Evolutionary conservation across 1,140 invertebrate genomes (phyloP), one percentile per base, ranked within the genome.

Genomic region (Drosophila arawakana): DNA sequence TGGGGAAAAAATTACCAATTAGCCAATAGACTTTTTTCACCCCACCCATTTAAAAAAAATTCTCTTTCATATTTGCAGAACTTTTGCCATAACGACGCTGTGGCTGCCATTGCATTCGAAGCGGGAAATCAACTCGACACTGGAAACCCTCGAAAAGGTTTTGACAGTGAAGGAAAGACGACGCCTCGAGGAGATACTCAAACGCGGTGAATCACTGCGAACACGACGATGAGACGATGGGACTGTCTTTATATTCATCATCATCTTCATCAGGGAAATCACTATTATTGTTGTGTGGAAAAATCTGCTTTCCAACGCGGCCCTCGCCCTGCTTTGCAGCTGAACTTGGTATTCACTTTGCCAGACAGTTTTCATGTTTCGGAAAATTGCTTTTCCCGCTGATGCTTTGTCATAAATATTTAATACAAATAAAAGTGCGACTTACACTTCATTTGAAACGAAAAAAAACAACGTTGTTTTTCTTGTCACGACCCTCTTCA

Each of bases 151-250:
- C 57, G 91, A 91, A 43, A 82, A 81, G 76, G 81, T 92, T 35
- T 58, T 92, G 55, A 91, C 76, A 75, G 80, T 81, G 39, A 90
- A 90, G 78, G 91, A 92, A 80, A 81, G 91, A 43, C 76, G 91
- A 78, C 91, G 91, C 76, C 78, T 92, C 66, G 88, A 92, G 78
- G 80, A 92, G 76, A 91, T 92, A 81, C 91, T 92, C 76, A 88
- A 91, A 25, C 75, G 83, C 11, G 59, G 72, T 15, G 81, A 84
- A 57, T 77, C 77, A 34, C 66, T 55, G 67, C 77, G 75, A 44
- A 67, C 77, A 47, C 81, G 86, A 68, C 84, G 66, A 41, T 73
- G 65, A 69, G 25, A 15, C 37, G 25, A 30, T 30, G 25, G 6
- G 25, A 30, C 54, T 52, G 13, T 39, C 34, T 2, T 13, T 10